phyloP scores from a whole-genome alignment of 2,113 vertebrate species.

The Galeopterus variegatus region DNA sequence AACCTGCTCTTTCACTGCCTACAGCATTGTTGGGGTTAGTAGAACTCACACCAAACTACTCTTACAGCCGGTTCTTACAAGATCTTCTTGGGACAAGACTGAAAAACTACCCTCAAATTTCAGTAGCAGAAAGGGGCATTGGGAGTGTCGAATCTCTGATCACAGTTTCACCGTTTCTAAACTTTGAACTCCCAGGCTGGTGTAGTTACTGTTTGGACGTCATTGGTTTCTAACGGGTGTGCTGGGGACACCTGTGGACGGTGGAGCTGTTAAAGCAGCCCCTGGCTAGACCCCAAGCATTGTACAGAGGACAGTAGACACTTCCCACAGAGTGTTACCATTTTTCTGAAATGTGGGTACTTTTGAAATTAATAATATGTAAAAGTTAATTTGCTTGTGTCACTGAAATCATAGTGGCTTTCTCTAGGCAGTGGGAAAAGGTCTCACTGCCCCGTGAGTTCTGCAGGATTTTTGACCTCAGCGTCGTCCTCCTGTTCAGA shows the following conservation, averaged over 20 bases:
- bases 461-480: neutral
- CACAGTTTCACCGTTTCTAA: neutral
- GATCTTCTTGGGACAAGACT: neutral
- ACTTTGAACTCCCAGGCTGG: neutral
- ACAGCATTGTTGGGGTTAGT: neutral
- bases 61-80: neutral
- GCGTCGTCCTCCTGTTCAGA: too few species aligned
- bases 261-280: neutral
- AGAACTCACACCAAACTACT: neutral
- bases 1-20: neutral
- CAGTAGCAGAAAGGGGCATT: neutral
- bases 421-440: neutral
- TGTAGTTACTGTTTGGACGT: neutral
- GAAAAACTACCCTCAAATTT: neutral
- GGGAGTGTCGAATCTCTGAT: neutral
- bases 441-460: too few species aligned
- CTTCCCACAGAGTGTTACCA: neutral
- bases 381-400: neutral
- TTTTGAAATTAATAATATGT: neutral
- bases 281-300: neutral
- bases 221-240: neutral
- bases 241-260: neutral
- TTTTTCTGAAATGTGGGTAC: neutral
- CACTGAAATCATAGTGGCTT: neutral
- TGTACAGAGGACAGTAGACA: neutral